phyloP scores from a whole-genome alignment of 2,797 vertebrate species.

The Valencia hispanica region DNA sequence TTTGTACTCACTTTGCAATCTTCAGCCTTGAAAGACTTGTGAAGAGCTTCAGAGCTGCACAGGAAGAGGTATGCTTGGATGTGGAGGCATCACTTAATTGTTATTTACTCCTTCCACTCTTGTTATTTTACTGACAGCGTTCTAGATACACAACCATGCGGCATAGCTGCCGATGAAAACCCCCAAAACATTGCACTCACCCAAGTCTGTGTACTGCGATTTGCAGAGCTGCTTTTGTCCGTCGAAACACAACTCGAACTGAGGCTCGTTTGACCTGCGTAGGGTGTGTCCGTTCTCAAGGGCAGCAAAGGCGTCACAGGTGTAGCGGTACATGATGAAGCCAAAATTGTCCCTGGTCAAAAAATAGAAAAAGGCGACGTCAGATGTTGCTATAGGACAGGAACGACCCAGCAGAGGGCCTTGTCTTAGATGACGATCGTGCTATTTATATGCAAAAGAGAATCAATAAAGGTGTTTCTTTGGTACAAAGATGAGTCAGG shows the following conservation, averaged over 20 bases:
- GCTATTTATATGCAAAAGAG: slow-evolving; percentile 77
- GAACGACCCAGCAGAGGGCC: slow-evolving; percentile 47
- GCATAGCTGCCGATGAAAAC: slow-evolving; percentile 32
- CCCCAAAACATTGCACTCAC: slow-evolving; percentile 82
- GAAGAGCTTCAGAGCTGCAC: slow-evolving; percentile 35
- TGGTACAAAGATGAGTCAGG: slow-evolving; percentile 51
- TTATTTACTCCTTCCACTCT: neutral
- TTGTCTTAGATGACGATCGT: slow-evolving; percentile 53
- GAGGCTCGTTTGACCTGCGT: slow-evolving; percentile 91
- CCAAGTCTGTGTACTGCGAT: slow-evolving; percentile 99
- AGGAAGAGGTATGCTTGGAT: slow-evolving; percentile 54
- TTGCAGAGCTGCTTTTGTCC: slow-evolving; percentile 96
- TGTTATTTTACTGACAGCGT: slow-evolving; percentile 39
- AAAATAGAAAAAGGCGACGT: slow-evolving; percentile 68
- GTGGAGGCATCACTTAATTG: slow-evolving; percentile 49
- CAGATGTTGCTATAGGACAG: slow-evolving; percentile 48
- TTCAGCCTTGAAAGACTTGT: slow-evolving; percentile 31
- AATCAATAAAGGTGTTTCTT: slow-evolving; percentile 75
- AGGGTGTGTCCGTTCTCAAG: slow-evolving; percentile 98
- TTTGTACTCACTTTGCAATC: slow-evolving; percentile 56
- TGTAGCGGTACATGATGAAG: slow-evolving; percentile 99
- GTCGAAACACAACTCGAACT: slow-evolving; percentile 97
- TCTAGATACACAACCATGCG: slow-evolving; percentile 36
- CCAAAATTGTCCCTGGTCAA: slow-evolving; percentile 93
- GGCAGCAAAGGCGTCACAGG: slow-evolving; percentile 97